Evolutionary conservation across 1,140 invertebrate genomes (phyloP), one percentile per base, ranked within the genome.

Genomic region (Sinella curviseta): DNA sequence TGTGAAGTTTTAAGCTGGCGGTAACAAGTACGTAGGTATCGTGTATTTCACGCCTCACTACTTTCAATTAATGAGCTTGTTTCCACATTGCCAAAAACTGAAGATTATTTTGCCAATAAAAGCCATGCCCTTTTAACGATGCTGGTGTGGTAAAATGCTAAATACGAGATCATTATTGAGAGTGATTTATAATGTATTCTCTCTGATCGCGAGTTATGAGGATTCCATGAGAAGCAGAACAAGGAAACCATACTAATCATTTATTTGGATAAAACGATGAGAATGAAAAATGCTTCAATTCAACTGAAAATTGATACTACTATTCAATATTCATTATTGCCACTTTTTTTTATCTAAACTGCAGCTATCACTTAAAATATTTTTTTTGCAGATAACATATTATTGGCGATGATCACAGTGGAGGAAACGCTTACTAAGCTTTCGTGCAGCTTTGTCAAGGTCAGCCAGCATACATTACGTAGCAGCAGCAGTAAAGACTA

Each of bases 361-460:
- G 39, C 39, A 48, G 39, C 20, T 48, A n/a, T 48, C 39, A 48
- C 20, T 20, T 12, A 20, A 48, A 12, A 20, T 48, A 48, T 20
- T 48, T 8, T 48, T 48, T n/a, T 16, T 60, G 24, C 8, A 60
- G 24, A 14, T 4, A 17, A 26, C 57, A 17, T 60, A 60, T 60
- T 60, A n/a, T n/a, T 60, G 24, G 14, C 24, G 39, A 48, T 60
- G 57, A 60, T 60, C 8, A 3, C 24, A 48, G 8, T 48, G 39
- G 20, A 48, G 57, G 57, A 60, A 60, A 60, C 24, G 24, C 57
- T 60, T 60, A 4, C 12, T n/a, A 60, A 60, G 24, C 14, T 14
- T 60, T 60, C 57, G 3, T 60, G 57, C 57, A 60, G 57, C 14
- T 60, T 60, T 60, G 57, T 60, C 57, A 60, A 60, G 57, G 57